Conservation (phyloP, 2,797 vertebrate species). For the Tinamus major region DNA sequence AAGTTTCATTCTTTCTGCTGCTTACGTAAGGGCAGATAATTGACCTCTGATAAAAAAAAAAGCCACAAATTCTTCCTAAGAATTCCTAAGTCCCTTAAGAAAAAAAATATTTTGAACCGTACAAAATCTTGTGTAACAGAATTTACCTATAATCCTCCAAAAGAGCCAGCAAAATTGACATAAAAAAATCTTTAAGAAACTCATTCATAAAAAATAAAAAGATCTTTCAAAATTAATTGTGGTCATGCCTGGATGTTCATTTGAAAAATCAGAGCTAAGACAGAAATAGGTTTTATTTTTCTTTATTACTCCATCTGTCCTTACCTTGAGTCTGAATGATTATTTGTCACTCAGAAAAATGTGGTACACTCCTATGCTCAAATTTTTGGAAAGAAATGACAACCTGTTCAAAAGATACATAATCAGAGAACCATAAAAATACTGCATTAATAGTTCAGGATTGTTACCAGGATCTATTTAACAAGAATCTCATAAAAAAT, state of each 20-base stretch:
- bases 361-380: not conserved
- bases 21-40: not conserved
- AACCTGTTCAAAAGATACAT: not conserved
- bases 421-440: not conserved
- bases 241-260: not conserved
- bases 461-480: not conserved
- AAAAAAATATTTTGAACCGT: not conserved
- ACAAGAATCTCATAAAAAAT: not conserved
- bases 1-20: not conserved
- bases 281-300: conserved; percentile 33
- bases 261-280: conserved; percentile 36
- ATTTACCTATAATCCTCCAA: not conserved
- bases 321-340: not conserved
- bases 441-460: not conserved
- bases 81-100: not conserved
- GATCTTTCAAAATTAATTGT: conserved; percentile 55
- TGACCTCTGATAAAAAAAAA: not conserved
- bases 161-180: not conserved
- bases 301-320: conserved; percentile 28
- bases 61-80: not conserved
- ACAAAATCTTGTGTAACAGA: not conserved
- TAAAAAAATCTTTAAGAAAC: not conserved
- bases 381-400: not conserved
- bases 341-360: conserved; percentile 28
- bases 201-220: conserved; percentile 19